Evolutionary conservation across 2,797 vertebrate species (phyloP).

Genomic region (Ptychobarbus kaznakovi): DNA sequence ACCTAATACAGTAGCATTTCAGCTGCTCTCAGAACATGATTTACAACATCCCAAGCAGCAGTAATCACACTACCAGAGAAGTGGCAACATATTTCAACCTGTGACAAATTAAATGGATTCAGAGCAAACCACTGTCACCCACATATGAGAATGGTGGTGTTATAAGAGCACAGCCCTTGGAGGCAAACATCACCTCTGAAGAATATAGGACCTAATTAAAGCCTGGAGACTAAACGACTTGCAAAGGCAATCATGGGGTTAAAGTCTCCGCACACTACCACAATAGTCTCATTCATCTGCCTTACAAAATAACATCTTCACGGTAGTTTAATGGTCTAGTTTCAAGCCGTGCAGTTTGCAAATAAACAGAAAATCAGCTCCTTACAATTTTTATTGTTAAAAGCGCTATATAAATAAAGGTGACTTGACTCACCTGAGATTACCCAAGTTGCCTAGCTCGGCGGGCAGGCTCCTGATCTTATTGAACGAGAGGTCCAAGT

Average conservation of each 20-base stretch:
- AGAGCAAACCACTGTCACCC: constrained; percentile 35
- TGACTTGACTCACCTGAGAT: constrained; percentile 99
- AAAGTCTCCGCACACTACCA: background rate
- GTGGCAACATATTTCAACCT: constrained; percentile 43
- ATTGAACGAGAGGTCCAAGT: constrained; percentile 98
- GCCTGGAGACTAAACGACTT: background rate
- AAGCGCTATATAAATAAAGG: too few species aligned
- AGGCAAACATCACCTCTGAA: constrained; percentile 23
- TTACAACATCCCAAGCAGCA: constrained; percentile 30
- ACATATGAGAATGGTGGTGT: constrained; percentile 18
- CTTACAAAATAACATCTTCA: background rate
- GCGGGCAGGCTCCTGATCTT: constrained; percentile 98
- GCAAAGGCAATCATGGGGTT: background rate
- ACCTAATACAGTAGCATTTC: constrained; percentile 13
- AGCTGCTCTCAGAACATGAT: constrained; percentile 36
- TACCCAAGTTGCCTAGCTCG: constrained; percentile 99
- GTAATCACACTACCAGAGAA: constrained; percentile 43
- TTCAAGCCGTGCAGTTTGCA: background rate
- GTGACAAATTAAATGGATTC: constrained; percentile 50
- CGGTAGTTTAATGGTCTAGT: background rate
- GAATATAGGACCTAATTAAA: constrained; percentile 42
- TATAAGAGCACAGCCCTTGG: constrained; percentile 17
- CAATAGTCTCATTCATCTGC: constrained; percentile 7
- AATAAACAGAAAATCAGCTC: background rate
- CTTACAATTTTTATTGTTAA: too few species aligned